Evolutionary conservation across 2,888 invertebrate genomes (phyloP).

Genomic region (Cacoxenus indagator): DNA sequence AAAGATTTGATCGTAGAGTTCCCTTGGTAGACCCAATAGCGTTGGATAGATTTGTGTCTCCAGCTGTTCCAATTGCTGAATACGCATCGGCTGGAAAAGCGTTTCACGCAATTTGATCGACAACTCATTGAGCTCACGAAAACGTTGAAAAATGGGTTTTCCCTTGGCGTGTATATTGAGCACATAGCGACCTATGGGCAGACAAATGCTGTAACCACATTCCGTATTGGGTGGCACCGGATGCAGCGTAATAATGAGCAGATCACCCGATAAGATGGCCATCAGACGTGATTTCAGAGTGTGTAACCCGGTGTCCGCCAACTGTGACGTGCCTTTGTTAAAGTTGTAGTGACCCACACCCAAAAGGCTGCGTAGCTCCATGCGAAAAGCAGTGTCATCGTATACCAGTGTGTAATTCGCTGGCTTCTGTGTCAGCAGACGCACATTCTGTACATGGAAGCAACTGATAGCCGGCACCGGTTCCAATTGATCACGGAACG

Average conservation of each 20-base stretch:
- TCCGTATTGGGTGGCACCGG: conserved; percentile 44
- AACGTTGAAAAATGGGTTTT: conserved; percentile 53
- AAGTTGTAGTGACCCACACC: not conserved
- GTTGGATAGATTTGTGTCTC: conserved; percentile 58
- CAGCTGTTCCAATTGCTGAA: conserved; percentile 71
- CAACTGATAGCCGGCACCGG: conserved; percentile 45
- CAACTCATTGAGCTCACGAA: conserved; percentile 71
- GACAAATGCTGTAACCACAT: conserved; percentile 59
- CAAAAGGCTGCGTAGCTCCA: conserved; percentile 41
- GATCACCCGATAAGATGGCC: conserved; percentile 63
- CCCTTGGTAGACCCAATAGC: conserved; percentile 67
- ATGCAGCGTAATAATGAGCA: conserved; percentile 60
- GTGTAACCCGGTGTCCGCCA: not conserved
- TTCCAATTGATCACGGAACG: conserved; percentile 30
- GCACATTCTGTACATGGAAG: conserved; percentile 56
- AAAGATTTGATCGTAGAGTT: conserved; percentile 58
- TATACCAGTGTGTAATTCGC: conserved; percentile 24
- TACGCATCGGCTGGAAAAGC: conserved; percentile 73
- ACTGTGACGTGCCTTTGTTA: not conserved
- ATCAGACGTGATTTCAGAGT: conserved; percentile 44
- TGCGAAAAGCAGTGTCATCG: conserved; percentile 29
- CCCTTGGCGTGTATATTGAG: conserved; percentile 48
- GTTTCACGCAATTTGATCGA: conserved; percentile 73
- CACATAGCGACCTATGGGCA: conserved; percentile 66
- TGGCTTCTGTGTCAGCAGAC: conserved; percentile 37